Conservation (phyloP, 2,113 vertebrate genomes). For the Prinia subflava region DNA sequence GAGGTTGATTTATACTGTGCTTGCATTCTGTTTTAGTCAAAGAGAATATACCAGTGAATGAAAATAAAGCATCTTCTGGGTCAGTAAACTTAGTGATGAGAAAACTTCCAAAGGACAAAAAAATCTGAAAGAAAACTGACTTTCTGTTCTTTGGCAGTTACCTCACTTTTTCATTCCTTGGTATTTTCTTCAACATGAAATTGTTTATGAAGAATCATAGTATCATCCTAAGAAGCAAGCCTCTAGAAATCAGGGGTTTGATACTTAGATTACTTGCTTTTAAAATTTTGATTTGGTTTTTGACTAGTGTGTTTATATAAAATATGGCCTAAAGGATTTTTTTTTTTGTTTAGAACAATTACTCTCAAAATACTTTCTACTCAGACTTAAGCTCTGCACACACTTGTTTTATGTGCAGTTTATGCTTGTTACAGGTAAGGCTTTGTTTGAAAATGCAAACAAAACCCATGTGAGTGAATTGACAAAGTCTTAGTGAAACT, state of each 20-base stretch:
- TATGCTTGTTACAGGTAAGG: background rate
- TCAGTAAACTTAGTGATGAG: background rate
- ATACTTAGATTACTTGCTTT: background rate
- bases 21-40: background rate
- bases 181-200: background rate
- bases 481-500: background rate
- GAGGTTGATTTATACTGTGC: background rate
- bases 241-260: background rate
- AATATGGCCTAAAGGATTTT: background rate
- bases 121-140: background rate
- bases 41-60: background rate
- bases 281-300: background rate
- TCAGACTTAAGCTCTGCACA: background rate
- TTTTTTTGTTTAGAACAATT: background rate
- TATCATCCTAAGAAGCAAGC: background rate
- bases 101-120: background rate
- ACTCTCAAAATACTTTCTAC: background rate
- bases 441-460: background rate
- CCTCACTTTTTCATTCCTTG: background rate
- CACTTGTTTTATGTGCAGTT: background rate
- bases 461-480: background rate
- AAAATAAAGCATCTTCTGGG: background rate
- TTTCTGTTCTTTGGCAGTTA: background rate
- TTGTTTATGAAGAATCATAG: background rate
- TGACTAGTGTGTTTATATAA: background rate